These are phyloP conservation scores for Bubo bubo DNA, from an alignment of 2,113 vertebrate species.

Conservation along the genomic window DNA sequence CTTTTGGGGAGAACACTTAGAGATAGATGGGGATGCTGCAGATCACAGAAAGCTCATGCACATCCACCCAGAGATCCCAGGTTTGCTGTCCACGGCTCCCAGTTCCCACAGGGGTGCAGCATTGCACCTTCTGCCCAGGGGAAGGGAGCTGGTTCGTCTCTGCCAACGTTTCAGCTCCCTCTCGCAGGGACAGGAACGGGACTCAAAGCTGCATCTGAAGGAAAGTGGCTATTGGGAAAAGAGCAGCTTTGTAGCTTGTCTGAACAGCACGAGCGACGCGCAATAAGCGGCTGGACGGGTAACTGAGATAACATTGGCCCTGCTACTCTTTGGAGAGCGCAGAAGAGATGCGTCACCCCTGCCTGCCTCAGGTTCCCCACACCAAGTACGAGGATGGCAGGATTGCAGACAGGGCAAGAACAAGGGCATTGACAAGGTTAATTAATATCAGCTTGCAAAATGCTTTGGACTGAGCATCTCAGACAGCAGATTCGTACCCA, in stretches of 20 bases:
- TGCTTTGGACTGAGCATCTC: not conserved
- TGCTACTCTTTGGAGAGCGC: not conserved
- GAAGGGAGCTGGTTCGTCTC: not conserved
- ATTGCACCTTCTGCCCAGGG: not conserved
- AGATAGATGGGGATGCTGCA: fast-evolving
- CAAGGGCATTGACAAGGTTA: not conserved
- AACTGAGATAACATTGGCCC: fast-evolving
- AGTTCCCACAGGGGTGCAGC: slow-evolving; percentile 18
- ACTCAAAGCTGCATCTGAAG: fast-evolving
- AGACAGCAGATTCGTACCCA: fast-evolving
- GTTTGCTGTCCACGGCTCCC: not conserved
- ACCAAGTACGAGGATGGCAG: fast-evolving
- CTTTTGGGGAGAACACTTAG: no score
- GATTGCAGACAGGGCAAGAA: fast-evolving
- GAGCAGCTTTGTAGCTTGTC: not conserved
- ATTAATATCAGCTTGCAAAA: not conserved
- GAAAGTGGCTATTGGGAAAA: not conserved
- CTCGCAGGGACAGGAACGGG: fast-evolving
- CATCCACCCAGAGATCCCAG: fast-evolving
- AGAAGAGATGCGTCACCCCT: fast-evolving
- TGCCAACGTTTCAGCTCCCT: not conserved
- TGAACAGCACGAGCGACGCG: not conserved
- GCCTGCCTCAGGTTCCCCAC: not conserved
- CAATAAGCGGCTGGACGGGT: fast-evolving
- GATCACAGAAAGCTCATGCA: fast-evolving